These are phyloP conservation scores for Onychostoma macrolepis DNA, from an alignment of 2,113 vertebrate species.

Conservation along the genomic window DNA sequence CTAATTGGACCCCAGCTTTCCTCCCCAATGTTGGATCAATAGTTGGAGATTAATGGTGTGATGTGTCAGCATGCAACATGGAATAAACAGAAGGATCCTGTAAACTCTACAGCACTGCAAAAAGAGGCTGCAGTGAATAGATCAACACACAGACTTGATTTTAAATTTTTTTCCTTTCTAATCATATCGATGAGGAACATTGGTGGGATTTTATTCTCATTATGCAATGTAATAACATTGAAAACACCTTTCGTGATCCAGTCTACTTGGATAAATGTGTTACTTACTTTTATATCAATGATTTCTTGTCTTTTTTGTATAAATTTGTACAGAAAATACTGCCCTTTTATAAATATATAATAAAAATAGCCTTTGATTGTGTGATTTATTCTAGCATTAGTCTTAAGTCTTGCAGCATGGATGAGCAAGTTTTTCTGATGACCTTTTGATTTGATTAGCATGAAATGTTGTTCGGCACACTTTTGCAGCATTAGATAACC, in stretches of 20 bases:
- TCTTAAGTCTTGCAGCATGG: not conserved
- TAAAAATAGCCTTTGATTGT: not conserved
- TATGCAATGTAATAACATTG: conserved; percentile 12
- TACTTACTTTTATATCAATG: too few species aligned
- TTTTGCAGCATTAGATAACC: not conserved
- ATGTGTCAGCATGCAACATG: conserved; percentile 10
- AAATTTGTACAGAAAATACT: not conserved
- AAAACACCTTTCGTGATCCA: conserved; percentile 15
- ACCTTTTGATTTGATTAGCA: conserved; percentile 29
- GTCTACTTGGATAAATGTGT: not conserved
- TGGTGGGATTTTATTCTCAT: conserved; percentile 42
- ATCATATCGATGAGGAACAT: conserved; percentile 42
- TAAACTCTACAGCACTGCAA: not conserved
- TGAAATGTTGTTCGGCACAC: not conserved
- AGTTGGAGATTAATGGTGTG: conserved; percentile 40
- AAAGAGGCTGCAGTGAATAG: not conserved
- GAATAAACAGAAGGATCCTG: conserved; percentile 16
- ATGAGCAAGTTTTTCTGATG: not conserved
- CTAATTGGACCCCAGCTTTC: conserved; percentile 42
- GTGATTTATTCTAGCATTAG: not conserved
- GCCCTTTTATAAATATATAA: not conserved
- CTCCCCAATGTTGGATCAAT: conserved; percentile 32
- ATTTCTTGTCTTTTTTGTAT: not conserved
- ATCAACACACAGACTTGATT: conserved; percentile 23
- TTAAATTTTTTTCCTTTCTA: conserved; percentile 29